Evolutionary conservation across 2,797 vertebrate species (phyloP), one percentile per base, ranked within the genome.

Genomic region (Limnodromus scolopaceus): DNA sequence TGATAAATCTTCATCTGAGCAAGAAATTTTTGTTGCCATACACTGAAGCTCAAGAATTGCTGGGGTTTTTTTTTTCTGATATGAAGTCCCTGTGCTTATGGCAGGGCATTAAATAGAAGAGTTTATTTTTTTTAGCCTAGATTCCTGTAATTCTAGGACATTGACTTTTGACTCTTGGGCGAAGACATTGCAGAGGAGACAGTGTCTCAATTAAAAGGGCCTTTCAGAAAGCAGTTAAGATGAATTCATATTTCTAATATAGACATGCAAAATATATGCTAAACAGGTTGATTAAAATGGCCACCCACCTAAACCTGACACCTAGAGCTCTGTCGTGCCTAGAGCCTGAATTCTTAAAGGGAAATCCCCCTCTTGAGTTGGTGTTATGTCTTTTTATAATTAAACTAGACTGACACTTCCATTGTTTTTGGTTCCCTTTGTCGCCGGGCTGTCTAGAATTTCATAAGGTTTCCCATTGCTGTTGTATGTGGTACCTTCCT

Each of bases 51-150:
- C 75, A 75, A 70, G 81, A 87, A 81, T 70, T 11, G 5, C 45
- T 84, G 41, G 43, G 17, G n/a, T n/a, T n/a, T 5, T 79, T 38
- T 38, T 77, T 94, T 93, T 83, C 41, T 65, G 60, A 77, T 38
- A 25, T 79, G 23, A 74, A 87, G 53, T 39, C 79, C 53, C 27
- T 87, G 28, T 74, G 16, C 39, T 92, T 89, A 32, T 43, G 70
- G 65, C 90, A 66, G 78, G 68, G 36, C 85, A 87, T 92, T 89
- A 94, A 86, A 48, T 74, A 84, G 75, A 92, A 89, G 75, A 87
- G 54, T 79, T 79, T 63, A n/a, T 92, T 96, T 36, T 88, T 63
- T 88, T 93, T 90, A 92, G 91, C 85, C 89, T 85, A 51, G 51
- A 51, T 84, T 75, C n/a, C 25, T 46, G 12, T 81, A 81, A 61